phyloP scores from a whole-genome alignment of 2,797 vertebrate species.

The Coregonus sp. region DNA sequence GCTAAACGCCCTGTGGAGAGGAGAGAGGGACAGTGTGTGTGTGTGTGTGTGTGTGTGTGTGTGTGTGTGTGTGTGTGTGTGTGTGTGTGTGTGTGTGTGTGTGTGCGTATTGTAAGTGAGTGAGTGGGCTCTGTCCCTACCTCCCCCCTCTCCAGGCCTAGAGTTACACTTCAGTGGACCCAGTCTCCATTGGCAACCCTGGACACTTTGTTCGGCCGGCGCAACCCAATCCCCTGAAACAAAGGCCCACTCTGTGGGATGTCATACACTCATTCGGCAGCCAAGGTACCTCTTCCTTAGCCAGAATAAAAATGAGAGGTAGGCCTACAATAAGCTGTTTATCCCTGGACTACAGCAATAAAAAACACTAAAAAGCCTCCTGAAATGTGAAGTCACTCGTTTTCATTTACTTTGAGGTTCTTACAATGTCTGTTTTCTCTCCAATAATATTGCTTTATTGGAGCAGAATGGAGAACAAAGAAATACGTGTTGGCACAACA shows the following conservation, averaged over 20 bases:
- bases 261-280: conserved; percentile 10
- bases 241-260: conserved; percentile 62
- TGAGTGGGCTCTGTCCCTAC: conserved; percentile 1
- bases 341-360: conserved; percentile 13
- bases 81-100: conserved; percentile 8
- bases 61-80: conserved; percentile 3
- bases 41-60: conserved; percentile 11
- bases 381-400: not conserved
- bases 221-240: conserved; percentile 60
- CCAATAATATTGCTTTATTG: not conserved
- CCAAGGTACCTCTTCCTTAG: conserved; percentile 5
- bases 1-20: not conserved
- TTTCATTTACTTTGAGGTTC: conserved; percentile 6
- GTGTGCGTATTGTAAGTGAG: not conserved
- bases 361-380: not conserved
- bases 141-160: conserved; percentile 3
- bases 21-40: not conserved
- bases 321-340: conserved; percentile 9
- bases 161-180: conserved; percentile 61
- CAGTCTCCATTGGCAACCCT: conserved; percentile 54
- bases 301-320: conserved; percentile 15
- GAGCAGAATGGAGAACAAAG: conserved; percentile 14
- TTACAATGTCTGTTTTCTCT: not conserved
- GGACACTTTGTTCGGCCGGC: conserved; percentile 53
- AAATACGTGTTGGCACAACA: conserved; percentile 26